A percentile compares a stretch with the other conserved stretches of the same genome.
Evolutionary conservation across 1,140 invertebrate species (phyloP).

Genomic region (Drosophila eugracilis): DNA sequence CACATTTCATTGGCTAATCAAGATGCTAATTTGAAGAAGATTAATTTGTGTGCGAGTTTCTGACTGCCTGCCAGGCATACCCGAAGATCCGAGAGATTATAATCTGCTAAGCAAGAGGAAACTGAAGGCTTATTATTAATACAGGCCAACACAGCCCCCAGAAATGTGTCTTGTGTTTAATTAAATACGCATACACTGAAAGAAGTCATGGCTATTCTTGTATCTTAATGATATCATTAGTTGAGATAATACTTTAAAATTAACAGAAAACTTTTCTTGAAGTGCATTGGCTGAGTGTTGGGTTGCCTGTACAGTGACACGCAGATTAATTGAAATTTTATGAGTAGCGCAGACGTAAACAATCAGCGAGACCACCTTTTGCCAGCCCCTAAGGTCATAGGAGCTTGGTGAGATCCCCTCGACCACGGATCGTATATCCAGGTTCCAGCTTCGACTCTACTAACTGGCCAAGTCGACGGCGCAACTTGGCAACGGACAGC

Average conservation of each 20-base stretch:
- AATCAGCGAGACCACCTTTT: slow-evolving; percentile 82
- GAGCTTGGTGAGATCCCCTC: slow-evolving; percentile 32
- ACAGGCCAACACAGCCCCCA: slow-evolving; percentile 39
- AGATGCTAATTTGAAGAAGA: slow-evolving; percentile 84
- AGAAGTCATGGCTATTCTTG: no score
- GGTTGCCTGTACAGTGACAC: slow-evolving; percentile 62
- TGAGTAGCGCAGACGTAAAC: slow-evolving; percentile 82
- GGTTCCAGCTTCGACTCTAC: slow-evolving; percentile 1
- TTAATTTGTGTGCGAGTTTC: slow-evolving; percentile 78
- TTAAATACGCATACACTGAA: slow-evolving; percentile 53
- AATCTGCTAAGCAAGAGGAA: slow-evolving; percentile 63
- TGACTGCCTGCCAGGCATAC: slow-evolving; percentile 48
- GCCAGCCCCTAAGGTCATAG: slow-evolving; percentile 79
- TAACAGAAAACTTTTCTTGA: no score
- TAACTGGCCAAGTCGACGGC: slow-evolving; percentile 32
- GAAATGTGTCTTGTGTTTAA: slow-evolving; percentile 65
- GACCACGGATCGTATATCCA: slow-evolving; percentile 38
- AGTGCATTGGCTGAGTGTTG: slow-evolving; percentile 11
- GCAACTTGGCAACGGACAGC: slow-evolving; percentile 39
- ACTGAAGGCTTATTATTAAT: slow-evolving; percentile 71
- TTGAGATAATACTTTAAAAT: no score
- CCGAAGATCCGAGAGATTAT: slow-evolving; percentile 51
- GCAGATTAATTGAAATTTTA: slow-evolving; percentile 84
- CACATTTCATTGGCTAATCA: slow-evolving; percentile 84
- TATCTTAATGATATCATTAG: no score